Conservation (phyloP, 2,888 invertebrate species). For the Polydrusus tereticollis region DNA sequence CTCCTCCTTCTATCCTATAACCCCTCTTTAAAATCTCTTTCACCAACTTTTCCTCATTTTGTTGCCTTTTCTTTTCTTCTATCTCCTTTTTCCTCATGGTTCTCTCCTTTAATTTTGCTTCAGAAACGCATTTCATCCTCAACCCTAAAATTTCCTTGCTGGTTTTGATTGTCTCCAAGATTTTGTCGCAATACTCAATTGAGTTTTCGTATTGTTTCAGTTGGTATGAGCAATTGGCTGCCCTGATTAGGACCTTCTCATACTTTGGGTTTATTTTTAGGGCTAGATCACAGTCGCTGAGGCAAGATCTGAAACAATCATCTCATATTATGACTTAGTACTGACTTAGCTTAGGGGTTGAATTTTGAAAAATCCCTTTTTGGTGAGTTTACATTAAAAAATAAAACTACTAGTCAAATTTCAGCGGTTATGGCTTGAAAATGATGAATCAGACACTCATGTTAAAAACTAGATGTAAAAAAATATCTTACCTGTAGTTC, state of each 20-base stretch:
- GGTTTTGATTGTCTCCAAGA: conserved; percentile 72
- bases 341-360: no score
- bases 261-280: conserved; percentile 82
- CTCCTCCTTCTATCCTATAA: conserved; percentile 71
- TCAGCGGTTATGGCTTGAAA: no score
- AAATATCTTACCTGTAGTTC: conserved; percentile 75
- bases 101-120: conserved; percentile 70
- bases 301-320: conserved; percentile 75
- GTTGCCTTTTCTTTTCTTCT: conserved; percentile 65
- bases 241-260: conserved; percentile 81
- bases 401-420: no score
- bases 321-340: no score
- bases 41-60: conserved; percentile 67
- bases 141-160: conserved; percentile 72
- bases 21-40: conserved; percentile 66
- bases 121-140: conserved; percentile 69
- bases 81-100: conserved; percentile 71
- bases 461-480: no score
- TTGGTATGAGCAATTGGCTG: conserved; percentile 80
- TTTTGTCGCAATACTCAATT: conserved; percentile 78
- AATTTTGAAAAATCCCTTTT: no score
- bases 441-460: no score
- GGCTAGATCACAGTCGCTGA: conserved; percentile 85
- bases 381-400: no score
- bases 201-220: conserved; percentile 79